Evolutionary conservation across 2,113 vertebrate genomes (phyloP).

Genomic region (Sula dactylatra): DNA sequence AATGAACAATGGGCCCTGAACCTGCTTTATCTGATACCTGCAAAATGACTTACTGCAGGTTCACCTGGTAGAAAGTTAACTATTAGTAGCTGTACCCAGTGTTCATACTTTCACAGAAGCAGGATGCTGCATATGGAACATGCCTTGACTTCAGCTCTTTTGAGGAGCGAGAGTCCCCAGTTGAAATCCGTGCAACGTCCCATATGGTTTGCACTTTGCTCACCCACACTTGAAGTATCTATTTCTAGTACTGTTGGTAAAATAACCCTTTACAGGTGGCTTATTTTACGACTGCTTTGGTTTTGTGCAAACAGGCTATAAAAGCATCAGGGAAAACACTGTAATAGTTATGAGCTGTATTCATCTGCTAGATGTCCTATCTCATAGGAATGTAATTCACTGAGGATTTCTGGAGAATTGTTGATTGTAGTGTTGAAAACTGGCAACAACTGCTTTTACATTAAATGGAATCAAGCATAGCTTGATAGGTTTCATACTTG

Average conservation of each 20-base stretch:
- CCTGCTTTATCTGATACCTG: not conserved
- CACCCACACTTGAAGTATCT: slow-evolving; percentile 56
- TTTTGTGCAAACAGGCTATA: not conserved
- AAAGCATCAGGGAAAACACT: slow-evolving; percentile 10
- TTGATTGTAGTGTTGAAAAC: not conserved
- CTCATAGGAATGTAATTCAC: not conserved
- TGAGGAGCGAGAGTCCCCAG: slow-evolving; percentile 16
- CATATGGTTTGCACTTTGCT: slow-evolving; percentile 44
- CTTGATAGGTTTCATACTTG: not conserved
- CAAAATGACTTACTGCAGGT: not conserved
- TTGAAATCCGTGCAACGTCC: not conserved
- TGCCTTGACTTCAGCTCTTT: slow-evolving; percentile 7
- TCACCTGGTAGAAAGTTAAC: not conserved
- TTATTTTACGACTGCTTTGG: slow-evolving; percentile 19
- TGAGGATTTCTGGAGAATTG: not conserved
- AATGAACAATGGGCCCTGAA: slow-evolving; percentile 1
- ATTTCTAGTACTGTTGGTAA: slow-evolving; percentile 38
- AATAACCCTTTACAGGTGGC: slow-evolving; percentile 53
- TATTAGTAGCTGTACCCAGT: not conserved
- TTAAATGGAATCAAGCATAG: not conserved
- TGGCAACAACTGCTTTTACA: not conserved
- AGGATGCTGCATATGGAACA: slow-evolving; percentile 15
- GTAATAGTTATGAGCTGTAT: not conserved
- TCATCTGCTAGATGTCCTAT: not conserved
- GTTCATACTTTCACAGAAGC: slow-evolving; percentile 29